These are phyloP conservation scores for Diaphora mendica DNA, from an alignment of 2,888 invertebrate species.

Conservation along the genomic window DNA sequence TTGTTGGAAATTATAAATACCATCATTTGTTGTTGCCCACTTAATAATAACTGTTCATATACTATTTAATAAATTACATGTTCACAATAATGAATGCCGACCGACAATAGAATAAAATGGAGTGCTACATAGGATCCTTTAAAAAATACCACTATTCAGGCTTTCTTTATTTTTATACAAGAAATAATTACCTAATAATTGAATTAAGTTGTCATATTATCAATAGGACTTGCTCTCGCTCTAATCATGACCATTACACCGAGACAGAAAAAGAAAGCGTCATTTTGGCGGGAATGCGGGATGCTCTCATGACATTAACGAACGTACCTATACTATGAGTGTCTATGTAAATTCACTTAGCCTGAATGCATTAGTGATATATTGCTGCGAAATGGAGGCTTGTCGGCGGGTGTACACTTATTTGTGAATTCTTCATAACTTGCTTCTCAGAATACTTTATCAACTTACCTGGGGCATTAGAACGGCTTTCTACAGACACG, in stretches of 20 bases:
- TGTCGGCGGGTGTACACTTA: conserved; percentile 30
- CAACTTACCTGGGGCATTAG: conserved; percentile 48
- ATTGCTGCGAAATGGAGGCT: conserved; percentile 16
- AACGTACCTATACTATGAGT: neutral
- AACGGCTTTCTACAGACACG: conserved; percentile 17
- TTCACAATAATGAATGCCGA: too few species aligned
- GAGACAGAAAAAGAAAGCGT: neutral
- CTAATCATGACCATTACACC: neutral
- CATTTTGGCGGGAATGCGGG: neutral
- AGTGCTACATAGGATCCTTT: too few species aligned
- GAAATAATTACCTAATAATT: neutral
- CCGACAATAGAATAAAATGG: too few species aligned
- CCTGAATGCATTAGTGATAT: conserved; percentile 22
- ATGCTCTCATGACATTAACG: neutral
- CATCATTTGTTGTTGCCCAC: too few species aligned
- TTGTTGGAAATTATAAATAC: too few species aligned
- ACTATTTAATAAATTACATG: too few species aligned
- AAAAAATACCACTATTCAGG: too few species aligned
- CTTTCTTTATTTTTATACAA: too few species aligned
- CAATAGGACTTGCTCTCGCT: neutral
- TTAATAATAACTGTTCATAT: too few species aligned
- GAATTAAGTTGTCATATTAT: neutral
- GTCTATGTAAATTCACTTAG: conserved; percentile 7
- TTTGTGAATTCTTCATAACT: conserved; percentile 53
- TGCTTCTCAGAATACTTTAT: conserved; percentile 50